Base-by-base conservation (phyloP, 2,888 invertebrate genomes). In the Cylindroiulus punctatus region DNA sequence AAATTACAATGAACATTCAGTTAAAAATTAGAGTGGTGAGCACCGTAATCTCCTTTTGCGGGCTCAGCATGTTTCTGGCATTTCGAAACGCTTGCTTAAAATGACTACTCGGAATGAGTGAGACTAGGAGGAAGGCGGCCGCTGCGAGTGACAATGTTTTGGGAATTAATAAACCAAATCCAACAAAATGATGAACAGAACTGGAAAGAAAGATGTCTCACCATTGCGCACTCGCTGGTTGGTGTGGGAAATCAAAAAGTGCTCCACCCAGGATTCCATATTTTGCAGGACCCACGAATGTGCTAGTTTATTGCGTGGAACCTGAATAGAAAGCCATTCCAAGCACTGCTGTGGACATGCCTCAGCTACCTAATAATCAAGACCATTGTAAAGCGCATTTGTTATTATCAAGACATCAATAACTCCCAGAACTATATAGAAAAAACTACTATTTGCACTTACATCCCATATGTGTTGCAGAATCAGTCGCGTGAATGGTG, bases 251-350 rank as follows among this genome's bases (percentile, higher is more conserved):
- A 98, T 93, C 87, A 98, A 93, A 91, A 96, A 97, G 88, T 95
- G 94, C 90, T 98, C 97, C 86, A 97, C 93, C 97, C 98, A 98
- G 36, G 94, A 95, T 88, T 97, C 97, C 89, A 97, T 94, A n/a
- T 96, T 96, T 89, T 95, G 95, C n/a, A 98, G 92, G 19, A 97
- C 96, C 96, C 97, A 97, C 84, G 95, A 94, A 91, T 97, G 97
- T 0, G 96, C 97, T 84, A 96, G 93, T 90, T 97, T 96, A 91
- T 97, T 98, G 87, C 97, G 93, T 0, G 97, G 92, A 85, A 95
- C 92, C 88, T 92, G 91, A 44, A 90, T 89, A 17, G 91, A 90
- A 87, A 98, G 92, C 98, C 98, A 98, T 91, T 98, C 98, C 5
- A 98, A 92, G 84, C 97, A 96, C 12, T 96, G 96, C 90, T 97